Base-by-base conservation (phyloP, 2,797 vertebrate genomes). In the Silurus aristotelis region DNA sequence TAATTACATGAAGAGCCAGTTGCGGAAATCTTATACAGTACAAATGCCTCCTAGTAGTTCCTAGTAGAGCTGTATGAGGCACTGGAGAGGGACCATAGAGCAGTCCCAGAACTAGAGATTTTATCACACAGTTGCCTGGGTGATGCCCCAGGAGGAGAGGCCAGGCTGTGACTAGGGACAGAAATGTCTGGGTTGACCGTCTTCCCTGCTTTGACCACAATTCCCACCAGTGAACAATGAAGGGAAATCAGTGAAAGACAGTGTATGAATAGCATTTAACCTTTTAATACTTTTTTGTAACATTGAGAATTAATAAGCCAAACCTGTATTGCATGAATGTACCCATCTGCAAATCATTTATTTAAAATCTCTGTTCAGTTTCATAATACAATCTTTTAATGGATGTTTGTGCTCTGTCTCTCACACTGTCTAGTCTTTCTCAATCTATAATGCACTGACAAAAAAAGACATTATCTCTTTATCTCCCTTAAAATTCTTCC, bases 371-470 rank as follows among this genome's bases (percentile, higher is more conserved):
- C 56, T 60, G 17, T 60, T 60, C 56, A 77, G 17, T 77, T 60
- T 60, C 2, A 13, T 77, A 77, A 77, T 60, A 60, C 6, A 9
- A 60, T 17, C 5, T 77, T 60, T 60, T 10, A 27, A 10, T 76
- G 52, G 73, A 55, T 76, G 17, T 56, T 76, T 58, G 52, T 2
- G 15, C 25, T 27, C 73, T 1, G 52, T 76, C 73, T 31, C 55
- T 20, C 20, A 19, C 55, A 6, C 55, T 60, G 75, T 60, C 75
- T 60, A 60, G 25, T 38, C 25, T 38, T 56, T 19, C 17, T 76
- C 31, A 77, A 77, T 31, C 52, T 56, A 56, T 56, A 75, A 75
- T 27, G 25, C 72, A 56, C 72, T 56, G 48, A 55, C 72, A 56
- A 56, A 75, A 27, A 27, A 38, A 38, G 27, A 77, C 75, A 60